A percentile compares a stretch with the other conserved stretches of the same genome.
phyloP scores from a whole-genome alignment of 2,888 invertebrate genomes.

The Pristionchus arcanus region DNA sequence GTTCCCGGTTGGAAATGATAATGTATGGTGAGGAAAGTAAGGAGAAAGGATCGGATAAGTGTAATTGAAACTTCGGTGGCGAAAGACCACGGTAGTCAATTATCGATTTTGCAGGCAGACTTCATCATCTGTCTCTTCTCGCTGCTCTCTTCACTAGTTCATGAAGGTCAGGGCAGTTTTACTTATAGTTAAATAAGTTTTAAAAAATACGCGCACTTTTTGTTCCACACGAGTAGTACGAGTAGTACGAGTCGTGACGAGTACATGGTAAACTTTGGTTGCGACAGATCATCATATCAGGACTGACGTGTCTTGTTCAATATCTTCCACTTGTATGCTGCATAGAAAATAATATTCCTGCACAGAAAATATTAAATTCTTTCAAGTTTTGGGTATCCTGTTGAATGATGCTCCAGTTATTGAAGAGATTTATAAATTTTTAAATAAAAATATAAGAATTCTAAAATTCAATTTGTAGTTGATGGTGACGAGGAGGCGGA shows the following conservation, averaged over 20 bases:
- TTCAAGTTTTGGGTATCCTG: too few species aligned
- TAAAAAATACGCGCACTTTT: too few species aligned
- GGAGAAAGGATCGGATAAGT: too few species aligned
- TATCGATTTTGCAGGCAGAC: slow-evolving; percentile 23
- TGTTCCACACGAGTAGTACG: background rate
- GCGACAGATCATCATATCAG: background rate
- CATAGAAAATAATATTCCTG: background rate
- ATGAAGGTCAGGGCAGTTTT: background rate
- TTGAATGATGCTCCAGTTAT: too few species aligned
- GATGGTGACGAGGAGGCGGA: slow-evolving; percentile 33
- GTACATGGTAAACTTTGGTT: background rate
- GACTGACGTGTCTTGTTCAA: background rate
- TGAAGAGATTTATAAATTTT: too few species aligned
- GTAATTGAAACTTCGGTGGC: background rate
- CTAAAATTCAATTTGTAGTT: background rate
- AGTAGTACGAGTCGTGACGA: too few species aligned
- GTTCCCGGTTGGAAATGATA: too few species aligned
- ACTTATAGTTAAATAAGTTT: background rate
- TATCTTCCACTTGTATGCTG: too few species aligned
- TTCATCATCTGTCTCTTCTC: slow-evolving; percentile 47
- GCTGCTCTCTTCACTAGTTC: slow-evolving; percentile 36
- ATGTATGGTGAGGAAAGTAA: too few species aligned
- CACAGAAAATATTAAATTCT: too few species aligned
- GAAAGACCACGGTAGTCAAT: background rate
- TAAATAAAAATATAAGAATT: background rate